These are phyloP conservation scores for Corythaeola cristata DNA, from an alignment of 2,113 vertebrate genomes.

Conservation along the genomic window DNA sequence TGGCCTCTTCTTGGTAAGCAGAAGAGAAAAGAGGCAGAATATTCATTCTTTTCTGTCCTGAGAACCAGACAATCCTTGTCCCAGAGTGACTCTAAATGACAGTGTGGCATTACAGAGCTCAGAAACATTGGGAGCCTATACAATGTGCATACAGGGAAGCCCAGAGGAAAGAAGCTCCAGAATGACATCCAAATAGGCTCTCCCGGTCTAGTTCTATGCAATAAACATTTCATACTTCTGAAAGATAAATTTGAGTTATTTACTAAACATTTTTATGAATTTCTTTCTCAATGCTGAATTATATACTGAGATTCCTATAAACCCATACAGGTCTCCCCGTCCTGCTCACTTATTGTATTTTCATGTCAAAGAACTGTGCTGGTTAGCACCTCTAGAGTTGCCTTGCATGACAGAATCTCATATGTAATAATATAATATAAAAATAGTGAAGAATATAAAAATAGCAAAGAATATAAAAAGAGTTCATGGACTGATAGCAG, in stretches of 20 bases:
- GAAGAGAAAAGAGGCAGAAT: not conserved
- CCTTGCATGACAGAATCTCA: no score
- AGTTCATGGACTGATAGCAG: not conserved
- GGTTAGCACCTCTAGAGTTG: not conserved
- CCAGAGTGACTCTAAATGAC: not conserved
- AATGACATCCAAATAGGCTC: not conserved
- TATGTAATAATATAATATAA: no score
- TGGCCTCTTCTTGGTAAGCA: not conserved
- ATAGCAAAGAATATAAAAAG: not conserved
- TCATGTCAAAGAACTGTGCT: not conserved
- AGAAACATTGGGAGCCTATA: not conserved
- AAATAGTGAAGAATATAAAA: no score
- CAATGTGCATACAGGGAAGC: not conserved
- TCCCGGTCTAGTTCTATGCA: not conserved
- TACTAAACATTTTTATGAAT: not conserved
- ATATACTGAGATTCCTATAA: not conserved
- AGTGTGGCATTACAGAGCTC: not conserved
- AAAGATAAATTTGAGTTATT: not conserved
- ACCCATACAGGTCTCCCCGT: not conserved
- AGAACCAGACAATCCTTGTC: not conserved
- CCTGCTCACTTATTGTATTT: not conserved
- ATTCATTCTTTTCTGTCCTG: rapidly evolving
- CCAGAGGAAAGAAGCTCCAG: not conserved
- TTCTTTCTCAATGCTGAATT: not conserved
- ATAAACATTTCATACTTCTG: not conserved